Conservation (phyloP, 2,797 vertebrate genomes). For the Chelmon rostratus region DNA sequence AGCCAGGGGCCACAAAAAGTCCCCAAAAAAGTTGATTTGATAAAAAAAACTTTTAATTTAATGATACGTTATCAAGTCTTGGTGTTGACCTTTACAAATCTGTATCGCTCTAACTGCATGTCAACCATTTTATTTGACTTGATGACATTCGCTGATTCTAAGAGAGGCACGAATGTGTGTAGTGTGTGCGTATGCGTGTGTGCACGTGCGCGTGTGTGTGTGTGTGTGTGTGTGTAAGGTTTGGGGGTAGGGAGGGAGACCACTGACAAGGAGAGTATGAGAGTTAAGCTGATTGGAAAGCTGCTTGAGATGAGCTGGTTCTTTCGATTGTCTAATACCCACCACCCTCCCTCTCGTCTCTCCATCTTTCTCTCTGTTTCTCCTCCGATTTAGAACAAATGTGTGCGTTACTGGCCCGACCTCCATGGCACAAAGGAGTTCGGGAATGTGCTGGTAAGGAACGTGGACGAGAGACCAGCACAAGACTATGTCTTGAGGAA, state of each 20-base stretch:
- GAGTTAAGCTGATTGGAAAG: conserved; percentile 79
- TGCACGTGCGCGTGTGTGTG: not conserved
- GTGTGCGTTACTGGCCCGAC: conserved; percentile 92
- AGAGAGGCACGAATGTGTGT: conserved; percentile 11
- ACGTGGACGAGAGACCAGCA: conserved; percentile 86
- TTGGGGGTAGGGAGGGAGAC: conserved; percentile 37
- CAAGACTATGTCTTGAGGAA: conserved; percentile 90
- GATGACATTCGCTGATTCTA: conserved; percentile 38
- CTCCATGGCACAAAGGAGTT: conserved; percentile 84
- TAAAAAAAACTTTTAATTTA: not conserved
- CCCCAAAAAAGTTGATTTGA: no score
- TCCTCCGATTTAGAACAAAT: conserved; percentile 89
- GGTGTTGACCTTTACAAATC: conserved; percentile 1
- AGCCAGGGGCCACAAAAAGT: not conserved
- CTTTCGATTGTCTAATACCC: conserved; percentile 67
- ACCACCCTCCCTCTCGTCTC: conserved; percentile 3
- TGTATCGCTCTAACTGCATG: not conserved
- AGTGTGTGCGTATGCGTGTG: conserved; percentile 9
- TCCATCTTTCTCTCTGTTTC: conserved; percentile 2
- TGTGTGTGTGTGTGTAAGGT: not conserved
- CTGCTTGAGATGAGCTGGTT: conserved; percentile 69
- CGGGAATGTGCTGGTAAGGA: conserved; percentile 82
- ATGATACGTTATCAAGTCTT: not conserved
- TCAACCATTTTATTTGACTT: conserved; percentile 22
- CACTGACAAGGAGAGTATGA: conserved; percentile 69